A percentile compares a stretch with the other conserved stretches of the same genome.
phyloP scores from a whole-genome alignment of 2,113 vertebrate genomes.

The Crotophaga sulcirostris region DNA sequence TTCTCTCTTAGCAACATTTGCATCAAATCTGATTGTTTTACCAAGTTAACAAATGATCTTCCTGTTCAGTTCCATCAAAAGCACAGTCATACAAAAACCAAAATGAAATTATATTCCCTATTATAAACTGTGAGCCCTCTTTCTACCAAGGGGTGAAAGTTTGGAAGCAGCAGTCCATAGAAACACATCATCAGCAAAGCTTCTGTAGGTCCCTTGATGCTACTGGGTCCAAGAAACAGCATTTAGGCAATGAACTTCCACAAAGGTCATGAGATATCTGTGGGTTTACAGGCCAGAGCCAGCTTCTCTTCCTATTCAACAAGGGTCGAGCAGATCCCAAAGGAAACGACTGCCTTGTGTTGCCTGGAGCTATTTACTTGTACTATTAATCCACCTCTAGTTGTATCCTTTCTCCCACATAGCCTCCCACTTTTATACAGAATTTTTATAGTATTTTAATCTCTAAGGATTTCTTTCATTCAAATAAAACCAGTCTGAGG shows the following conservation, averaged over 20 bases:
- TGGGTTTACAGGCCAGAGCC: neutral
- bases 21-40: neutral
- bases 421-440: neutral
- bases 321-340: neutral
- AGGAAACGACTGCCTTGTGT: neutral
- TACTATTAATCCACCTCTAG: slow-evolving; percentile 4
- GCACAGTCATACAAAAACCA: neutral
- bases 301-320: neutral
- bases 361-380: slow-evolving; percentile 17
- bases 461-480: slow-evolving; percentile 3
- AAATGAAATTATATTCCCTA: neutral
- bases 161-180: neutral
- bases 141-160: neutral
- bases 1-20: neutral
- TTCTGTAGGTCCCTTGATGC: neutral
- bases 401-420: slow-evolving; percentile 12
- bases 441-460: neutral
- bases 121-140: neutral
- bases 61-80: neutral
- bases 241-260: neutral
- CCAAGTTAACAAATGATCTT: neutral
- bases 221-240: neutral
- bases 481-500: neutral
- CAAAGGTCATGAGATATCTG: slow-evolving; percentile 32
- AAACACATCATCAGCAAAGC: neutral